Evolutionary conservation across 2,797 vertebrate species (phyloP).

Genomic region (Myoxocephalus aenaeus): DNA sequence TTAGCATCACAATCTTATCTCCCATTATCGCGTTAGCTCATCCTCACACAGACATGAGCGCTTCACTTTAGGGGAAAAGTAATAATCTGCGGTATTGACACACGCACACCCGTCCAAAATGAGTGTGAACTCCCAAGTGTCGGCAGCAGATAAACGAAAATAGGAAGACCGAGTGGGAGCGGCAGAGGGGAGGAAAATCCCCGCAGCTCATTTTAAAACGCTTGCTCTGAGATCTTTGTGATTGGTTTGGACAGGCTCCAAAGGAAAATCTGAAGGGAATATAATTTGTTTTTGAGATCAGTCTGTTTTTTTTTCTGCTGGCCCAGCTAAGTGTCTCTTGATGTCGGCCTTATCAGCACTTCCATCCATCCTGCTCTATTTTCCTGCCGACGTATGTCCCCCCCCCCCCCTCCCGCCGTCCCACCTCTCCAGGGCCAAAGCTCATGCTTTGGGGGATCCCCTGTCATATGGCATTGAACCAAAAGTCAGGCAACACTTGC

Average conservation of each 20-base stretch:
- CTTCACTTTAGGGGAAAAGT: background rate
- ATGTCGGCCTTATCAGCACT: slow-evolving; percentile 79
- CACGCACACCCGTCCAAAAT: slow-evolving; percentile 16
- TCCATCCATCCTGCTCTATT: slow-evolving; percentile 80
- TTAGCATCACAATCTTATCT: background rate
- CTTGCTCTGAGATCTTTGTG: slow-evolving; percentile 51
- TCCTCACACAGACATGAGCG: background rate
- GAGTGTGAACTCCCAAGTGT: slow-evolving; percentile 23
- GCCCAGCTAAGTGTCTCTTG: slow-evolving; percentile 72
- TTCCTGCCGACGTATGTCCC: slow-evolving; percentile 71
- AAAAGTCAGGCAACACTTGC: slow-evolving; percentile 31
- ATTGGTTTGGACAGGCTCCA: slow-evolving; percentile 70
- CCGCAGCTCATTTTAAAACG: slow-evolving; percentile 41
- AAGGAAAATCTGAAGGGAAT: slow-evolving; percentile 71
- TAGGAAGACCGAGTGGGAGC: slow-evolving; percentile 33
- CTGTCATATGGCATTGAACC: slow-evolving; percentile 55
- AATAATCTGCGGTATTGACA: background rate
- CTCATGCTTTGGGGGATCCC: slow-evolving; percentile 61
- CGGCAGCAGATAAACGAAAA: slow-evolving; percentile 42
- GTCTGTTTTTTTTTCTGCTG: slow-evolving; percentile 64
- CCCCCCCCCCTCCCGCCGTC: slow-evolving; percentile 35
- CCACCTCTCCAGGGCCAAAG: slow-evolving; percentile 54
- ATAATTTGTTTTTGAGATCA: slow-evolving; percentile 70
- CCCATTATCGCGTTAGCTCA: background rate
- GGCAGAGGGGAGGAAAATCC: slow-evolving; percentile 40